Evolutionary conservation across 2,797 vertebrate genomes (phyloP).

Genomic region (Leuciscus waleckii): DNA sequence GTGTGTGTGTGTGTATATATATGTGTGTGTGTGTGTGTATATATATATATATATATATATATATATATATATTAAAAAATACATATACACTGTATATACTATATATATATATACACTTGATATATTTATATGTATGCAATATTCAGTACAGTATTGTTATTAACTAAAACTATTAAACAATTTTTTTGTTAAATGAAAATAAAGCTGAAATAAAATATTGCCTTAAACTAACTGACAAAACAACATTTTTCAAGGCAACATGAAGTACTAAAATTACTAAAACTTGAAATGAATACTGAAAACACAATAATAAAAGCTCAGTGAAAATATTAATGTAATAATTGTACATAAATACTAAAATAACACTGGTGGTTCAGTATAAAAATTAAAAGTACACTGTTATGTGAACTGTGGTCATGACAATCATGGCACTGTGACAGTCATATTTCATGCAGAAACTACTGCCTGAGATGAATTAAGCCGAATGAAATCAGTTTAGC

Average conservation of each 20-base stretch:
- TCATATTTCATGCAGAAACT: background rate
- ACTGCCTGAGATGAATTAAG: background rate
- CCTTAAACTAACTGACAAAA: background rate
- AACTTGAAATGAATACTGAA: background rate
- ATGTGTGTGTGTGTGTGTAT: too few species aligned
- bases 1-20: too few species aligned
- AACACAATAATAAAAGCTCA: background rate
- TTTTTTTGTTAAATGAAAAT: background rate
- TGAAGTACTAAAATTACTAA: background rate
- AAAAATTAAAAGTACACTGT: background rate
- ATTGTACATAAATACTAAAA: background rate
- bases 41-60: too few species aligned
- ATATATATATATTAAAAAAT: too few species aligned
- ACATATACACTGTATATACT: too few species aligned
- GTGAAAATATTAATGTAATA: background rate
- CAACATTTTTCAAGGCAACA: background rate
- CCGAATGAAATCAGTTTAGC: background rate
- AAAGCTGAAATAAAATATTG: background rate
- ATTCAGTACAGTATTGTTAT: too few species aligned
- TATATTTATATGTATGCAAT: too few species aligned
- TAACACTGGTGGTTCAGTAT: constrained; percentile 5
- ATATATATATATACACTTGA: too few species aligned
- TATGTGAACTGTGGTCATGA: background rate
- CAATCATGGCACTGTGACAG: background rate
- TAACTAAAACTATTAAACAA: too few species aligned